A percentile compares a stretch with the other conserved stretches of the same genome.
phyloP scores from a whole-genome alignment of 37 sponge, comb jelly and placozoan species.

The Geodia barretti region DNA sequence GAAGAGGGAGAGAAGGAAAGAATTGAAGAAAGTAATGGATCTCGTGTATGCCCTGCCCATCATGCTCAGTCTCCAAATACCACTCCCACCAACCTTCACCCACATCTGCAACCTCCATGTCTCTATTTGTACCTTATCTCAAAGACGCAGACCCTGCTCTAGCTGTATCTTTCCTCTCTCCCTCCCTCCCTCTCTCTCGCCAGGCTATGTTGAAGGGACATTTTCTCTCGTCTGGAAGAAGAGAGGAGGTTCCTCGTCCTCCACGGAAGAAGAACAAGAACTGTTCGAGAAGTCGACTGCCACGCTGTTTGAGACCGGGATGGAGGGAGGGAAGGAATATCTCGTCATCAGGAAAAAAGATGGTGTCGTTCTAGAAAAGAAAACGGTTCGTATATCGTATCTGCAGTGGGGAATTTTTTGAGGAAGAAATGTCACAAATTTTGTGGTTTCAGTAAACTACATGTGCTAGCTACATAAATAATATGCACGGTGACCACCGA shows the following conservation, averaged over 20 bases:
- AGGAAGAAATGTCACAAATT: too few relatives aligned
- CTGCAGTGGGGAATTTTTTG: too few relatives aligned
- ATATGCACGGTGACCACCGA: too few relatives aligned
- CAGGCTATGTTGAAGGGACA: conserved; percentile 50
- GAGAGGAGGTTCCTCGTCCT: not conserved
- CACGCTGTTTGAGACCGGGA: conserved; percentile 74
- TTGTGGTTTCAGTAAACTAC: too few relatives aligned
- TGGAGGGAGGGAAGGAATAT: conserved; percentile 40
- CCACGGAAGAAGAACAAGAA: not conserved
- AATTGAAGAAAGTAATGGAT: not conserved
- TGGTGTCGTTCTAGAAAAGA: conserved; percentile 5
- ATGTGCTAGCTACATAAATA: too few relatives aligned
- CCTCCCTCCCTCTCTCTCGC: not conserved
- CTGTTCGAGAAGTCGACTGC: conserved; percentile 64
- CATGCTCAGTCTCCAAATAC: too few relatives aligned
- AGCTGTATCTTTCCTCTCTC: not conserved
- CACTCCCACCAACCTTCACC: too few relatives aligned
- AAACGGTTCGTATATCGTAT: too few relatives aligned
- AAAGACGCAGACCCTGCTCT: too few relatives aligned
- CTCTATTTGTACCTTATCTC: too few relatives aligned
- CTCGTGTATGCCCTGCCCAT: too few relatives aligned
- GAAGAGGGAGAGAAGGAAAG: not conserved
- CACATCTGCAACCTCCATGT: too few relatives aligned
- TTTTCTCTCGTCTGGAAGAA: conserved; percentile 50
- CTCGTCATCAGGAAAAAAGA: conserved; percentile 48